Conservation (phyloP, 2,113 vertebrate genomes). For the Hemiscyllium ocellatum region DNA sequence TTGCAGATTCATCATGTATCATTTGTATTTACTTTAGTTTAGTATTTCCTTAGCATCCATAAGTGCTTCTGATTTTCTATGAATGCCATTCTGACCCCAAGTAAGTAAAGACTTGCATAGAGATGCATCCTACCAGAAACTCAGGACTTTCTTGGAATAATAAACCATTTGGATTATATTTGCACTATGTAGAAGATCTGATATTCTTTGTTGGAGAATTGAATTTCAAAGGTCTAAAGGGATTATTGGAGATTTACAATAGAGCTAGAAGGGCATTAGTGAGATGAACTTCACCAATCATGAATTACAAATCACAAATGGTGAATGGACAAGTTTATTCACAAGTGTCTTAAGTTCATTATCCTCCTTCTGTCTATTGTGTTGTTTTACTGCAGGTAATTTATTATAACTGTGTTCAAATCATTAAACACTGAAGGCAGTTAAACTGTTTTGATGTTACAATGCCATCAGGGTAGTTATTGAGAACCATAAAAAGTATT, state of each 20-base stretch:
- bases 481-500: background rate
- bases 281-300: background rate
- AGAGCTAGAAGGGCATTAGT: background rate
- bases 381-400: background rate
- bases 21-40: background rate
- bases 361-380: background rate
- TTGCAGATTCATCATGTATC: background rate
- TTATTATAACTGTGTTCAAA: background rate
- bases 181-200: background rate
- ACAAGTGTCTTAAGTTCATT: background rate
- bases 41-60: background rate
- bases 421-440: background rate
- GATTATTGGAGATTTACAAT: background rate
- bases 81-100: background rate
- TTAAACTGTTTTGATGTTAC: background rate
- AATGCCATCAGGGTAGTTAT: background rate
- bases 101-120: background rate
- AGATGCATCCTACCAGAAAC: background rate
- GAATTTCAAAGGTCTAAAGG: background rate
- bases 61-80: background rate
- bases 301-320: background rate
- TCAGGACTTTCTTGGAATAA: background rate
- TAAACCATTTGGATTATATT: background rate
- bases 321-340: background rate
- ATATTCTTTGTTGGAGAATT: constrained; percentile 8